Evolutionary conservation across 2,113 vertebrate genomes (phyloP), one percentile per base, ranked within the genome.

Genomic region (Hippoglossus stenolepis): DNA sequence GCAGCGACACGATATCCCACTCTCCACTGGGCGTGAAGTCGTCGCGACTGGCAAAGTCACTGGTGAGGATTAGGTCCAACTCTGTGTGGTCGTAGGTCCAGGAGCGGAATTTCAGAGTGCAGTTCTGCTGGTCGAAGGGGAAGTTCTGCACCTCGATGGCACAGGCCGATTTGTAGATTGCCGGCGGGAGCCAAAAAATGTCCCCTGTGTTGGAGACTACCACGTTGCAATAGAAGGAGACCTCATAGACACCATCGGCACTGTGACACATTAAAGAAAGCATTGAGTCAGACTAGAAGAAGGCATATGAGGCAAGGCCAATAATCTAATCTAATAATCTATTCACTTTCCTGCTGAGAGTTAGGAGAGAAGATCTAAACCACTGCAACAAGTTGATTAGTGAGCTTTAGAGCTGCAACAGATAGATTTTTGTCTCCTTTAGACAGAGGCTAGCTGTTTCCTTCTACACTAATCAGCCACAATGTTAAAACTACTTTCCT

Each of bases 101-200:
- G 2, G 95, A 96, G 58, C 95, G 94, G 73, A 96, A 96, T 85
- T 95, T 96, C 51, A 96, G 89, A 0, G 95, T 95, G 83, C 95
- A 96, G 91, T 96, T 96, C 89, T 96, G 95, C 79, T 95, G 94
- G 90, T 96, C 95, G 5, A 95, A 96, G 43, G 95, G 95, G 74
- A 96, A 96, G 86, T 95, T 90, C 82, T 94, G 91, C 70, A 96
- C 95, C 79, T 95, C 94, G 5, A 96, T 96, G 82, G 94, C 93
- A 8, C 95, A 96, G 62, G 95, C 95, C 0, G 95, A 95, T 77
- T 95, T 95, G 92, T 96, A 95, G 85, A 96, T 96, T n/a, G 95
- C 95, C 0, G 95, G 95, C 0, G 95, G 95, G 2, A 96, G 94
- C 95, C 95, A 96, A 86, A 94, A 93, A 75, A 96, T 92, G 85